These are phyloP conservation scores for Archips xylosteana DNA, from an alignment of 2,888 invertebrate genomes.

Conservation along the genomic window DNA sequence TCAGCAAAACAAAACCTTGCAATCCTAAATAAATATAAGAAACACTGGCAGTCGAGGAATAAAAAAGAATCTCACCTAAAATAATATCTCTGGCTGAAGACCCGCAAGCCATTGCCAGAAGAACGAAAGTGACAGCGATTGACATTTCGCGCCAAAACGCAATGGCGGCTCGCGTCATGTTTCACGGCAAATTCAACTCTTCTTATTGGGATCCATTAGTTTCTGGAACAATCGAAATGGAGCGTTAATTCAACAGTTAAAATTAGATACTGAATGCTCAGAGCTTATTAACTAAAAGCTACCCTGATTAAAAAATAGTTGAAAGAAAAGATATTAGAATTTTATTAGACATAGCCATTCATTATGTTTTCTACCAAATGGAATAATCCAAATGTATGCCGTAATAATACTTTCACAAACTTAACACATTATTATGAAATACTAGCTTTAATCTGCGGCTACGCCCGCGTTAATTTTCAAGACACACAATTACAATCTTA, in stretches of 20 bases:
- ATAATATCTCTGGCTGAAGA: constrained; percentile 75
- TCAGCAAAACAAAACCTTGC: neutral
- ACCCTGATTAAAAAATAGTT: too few relatives aligned
- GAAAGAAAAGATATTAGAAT: too few relatives aligned
- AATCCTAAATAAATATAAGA: constrained; percentile 16
- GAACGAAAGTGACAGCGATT: constrained; percentile 65
- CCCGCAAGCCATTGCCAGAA: constrained; percentile 64
- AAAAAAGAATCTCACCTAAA: constrained; percentile 66
- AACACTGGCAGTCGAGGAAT: constrained; percentile 31
- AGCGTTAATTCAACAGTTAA: constrained; percentile 23
- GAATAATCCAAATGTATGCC: too few relatives aligned
- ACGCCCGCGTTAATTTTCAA: too few relatives aligned
- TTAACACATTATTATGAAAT: too few relatives aligned
- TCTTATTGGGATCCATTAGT: constrained; percentile 80
- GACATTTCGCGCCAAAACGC: constrained; percentile 79
- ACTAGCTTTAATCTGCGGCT: too few relatives aligned
- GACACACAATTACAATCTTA: too few relatives aligned
- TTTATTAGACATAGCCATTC: too few relatives aligned
- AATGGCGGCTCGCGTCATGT: constrained; percentile 72
- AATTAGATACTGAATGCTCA: constrained; percentile 7
- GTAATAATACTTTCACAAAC: too few relatives aligned
- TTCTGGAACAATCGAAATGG: constrained; percentile 72
- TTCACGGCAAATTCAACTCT: constrained; percentile 69
- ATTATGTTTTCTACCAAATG: too few relatives aligned
- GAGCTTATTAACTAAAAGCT: neutral